phyloP scores from a whole-genome alignment of 2,888 invertebrate species.

The Calephelis perditalis region DNA sequence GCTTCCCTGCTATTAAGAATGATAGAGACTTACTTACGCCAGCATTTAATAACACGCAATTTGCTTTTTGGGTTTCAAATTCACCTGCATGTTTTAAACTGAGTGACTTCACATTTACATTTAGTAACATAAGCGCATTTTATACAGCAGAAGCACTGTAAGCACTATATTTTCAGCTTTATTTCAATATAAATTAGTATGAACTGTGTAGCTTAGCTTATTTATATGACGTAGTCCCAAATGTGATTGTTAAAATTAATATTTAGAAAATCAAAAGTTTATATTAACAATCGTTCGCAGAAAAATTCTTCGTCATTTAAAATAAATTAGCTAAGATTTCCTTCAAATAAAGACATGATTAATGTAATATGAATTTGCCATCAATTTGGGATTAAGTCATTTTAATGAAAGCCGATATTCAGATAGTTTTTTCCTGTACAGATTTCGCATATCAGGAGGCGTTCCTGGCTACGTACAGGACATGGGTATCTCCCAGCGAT shows the following conservation, averaged over 20 bases:
- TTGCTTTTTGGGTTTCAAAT: constrained; percentile 7
- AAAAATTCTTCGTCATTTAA: no score
- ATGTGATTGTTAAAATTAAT: not conserved
- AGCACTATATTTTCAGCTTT: constrained; percentile 4
- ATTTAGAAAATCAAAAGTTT: no score
- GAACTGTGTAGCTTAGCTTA: constrained; percentile 3
- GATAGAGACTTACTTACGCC: constrained; percentile 2
- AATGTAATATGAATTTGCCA: not conserved
- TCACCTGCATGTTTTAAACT: constrained; percentile 1
- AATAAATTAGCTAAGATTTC: no score
- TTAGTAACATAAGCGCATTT: not conserved
- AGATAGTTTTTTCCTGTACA: constrained; percentile 46
- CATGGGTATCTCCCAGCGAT: constrained; percentile 93
- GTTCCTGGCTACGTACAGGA: constrained; percentile 97
- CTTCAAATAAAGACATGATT: no score
- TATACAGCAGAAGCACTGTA: not conserved
- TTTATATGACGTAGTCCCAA: constrained; percentile 1
- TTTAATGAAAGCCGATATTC: not conserved
- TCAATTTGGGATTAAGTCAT: constrained; percentile 15
- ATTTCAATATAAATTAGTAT: not conserved
- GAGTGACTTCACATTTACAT: not conserved
- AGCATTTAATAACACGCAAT: constrained; percentile 6
- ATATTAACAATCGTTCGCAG: no score
- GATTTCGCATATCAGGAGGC: constrained; percentile 98
- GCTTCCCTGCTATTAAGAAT: not conserved